A percentile compares a stretch with the other conserved stretches of the same genome.
These are phyloP conservation scores for Lordiphosa clarofinis DNA, from an alignment of 1,140 invertebrate genomes.

Conservation along the genomic window DNA sequence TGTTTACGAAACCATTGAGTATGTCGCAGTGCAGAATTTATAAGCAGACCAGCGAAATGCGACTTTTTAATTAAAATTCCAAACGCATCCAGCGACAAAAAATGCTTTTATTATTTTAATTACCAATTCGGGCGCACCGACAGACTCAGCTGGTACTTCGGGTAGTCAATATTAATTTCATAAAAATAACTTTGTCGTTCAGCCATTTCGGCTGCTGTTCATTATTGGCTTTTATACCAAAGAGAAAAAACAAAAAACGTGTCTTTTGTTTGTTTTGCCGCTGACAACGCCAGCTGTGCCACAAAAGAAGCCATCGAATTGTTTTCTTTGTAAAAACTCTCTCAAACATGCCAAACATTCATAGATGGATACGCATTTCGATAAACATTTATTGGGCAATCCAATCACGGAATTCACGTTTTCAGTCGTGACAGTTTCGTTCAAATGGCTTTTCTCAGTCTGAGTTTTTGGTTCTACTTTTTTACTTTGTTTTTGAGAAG, in stretches of 20 bases:
- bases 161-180: conserved; percentile 74
- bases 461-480: conserved; percentile 30
- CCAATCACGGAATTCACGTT: conserved; percentile 74
- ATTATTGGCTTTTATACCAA: conserved; percentile 40
- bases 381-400: conserved; percentile 77
- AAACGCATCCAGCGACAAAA: conserved; percentile 47
- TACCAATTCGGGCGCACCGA: conserved; percentile 57
- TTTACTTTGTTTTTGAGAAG: conserved; percentile 11
- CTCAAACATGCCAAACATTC: conserved; percentile 62
- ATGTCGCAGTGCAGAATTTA: conserved; percentile 59
- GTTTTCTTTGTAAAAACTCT: conserved; percentile 50
- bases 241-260: conserved; percentile 39
- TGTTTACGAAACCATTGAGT: conserved; percentile 58
- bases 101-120: conserved; percentile 79
- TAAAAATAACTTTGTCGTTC: conserved; percentile 62
- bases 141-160: conserved; percentile 51
- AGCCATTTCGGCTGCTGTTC: conserved; percentile 43
- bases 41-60: conserved; percentile 30
- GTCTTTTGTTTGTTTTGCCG: conserved; percentile 57
- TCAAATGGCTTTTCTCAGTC: conserved; percentile 39
- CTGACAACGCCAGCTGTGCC: conserved; percentile 37
- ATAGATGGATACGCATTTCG: conserved; percentile 42
- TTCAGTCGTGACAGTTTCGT: conserved; percentile 68
- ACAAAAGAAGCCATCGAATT: conserved; percentile 21
- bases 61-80: conserved; percentile 76